Conservation (phyloP, 2,888 invertebrate genomes). For the Pyralis farinalis region DNA sequence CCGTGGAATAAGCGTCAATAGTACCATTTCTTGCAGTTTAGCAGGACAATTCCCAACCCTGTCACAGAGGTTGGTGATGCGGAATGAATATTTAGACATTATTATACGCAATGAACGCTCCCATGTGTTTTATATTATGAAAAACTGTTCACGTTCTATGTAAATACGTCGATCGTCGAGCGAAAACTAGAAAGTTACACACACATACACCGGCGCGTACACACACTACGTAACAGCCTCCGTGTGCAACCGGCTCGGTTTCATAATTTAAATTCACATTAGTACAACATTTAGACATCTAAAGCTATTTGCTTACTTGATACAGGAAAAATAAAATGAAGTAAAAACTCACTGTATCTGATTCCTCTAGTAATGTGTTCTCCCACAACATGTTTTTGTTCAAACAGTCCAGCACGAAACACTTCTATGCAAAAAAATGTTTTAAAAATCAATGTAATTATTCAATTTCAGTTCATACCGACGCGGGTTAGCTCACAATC, state of each 20-base stretch:
- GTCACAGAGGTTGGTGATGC: constrained; percentile 46
- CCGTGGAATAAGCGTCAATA: constrained; percentile 38
- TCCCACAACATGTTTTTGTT: constrained; percentile 70
- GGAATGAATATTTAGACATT: constrained; percentile 63
- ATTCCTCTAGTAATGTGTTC: constrained; percentile 64
- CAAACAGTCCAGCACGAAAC: constrained; percentile 58
- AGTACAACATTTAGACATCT: constrained; percentile 31
- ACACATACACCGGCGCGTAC: constrained; percentile 29
- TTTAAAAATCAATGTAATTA: constrained; percentile 19
- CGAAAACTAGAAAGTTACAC: constrained; percentile 80
- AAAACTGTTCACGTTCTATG: constrained; percentile 79
- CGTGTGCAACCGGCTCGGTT: constrained; percentile 50
- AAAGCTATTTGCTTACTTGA: constrained; percentile 9
- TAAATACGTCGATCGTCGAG: constrained; percentile 68
- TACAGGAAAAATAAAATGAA: constrained; percentile 21
- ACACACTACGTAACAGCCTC: constrained; percentile 25
- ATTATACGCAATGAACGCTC: constrained; percentile 58
- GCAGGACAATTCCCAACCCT: constrained; percentile 58
- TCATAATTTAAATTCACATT: constrained; percentile 55
- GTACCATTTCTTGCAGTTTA: constrained; percentile 42
- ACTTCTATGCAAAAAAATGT: constrained; percentile 34
- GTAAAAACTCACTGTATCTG: constrained; percentile 64
- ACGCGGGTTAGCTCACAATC: constrained; percentile 36
- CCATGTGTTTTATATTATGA: constrained; percentile 75
- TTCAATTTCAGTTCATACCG: constrained; percentile 51